Evolutionary conservation across 2,113 vertebrate genomes (phyloP).

Genomic region (Paramisgurnus dabryanus): DNA sequence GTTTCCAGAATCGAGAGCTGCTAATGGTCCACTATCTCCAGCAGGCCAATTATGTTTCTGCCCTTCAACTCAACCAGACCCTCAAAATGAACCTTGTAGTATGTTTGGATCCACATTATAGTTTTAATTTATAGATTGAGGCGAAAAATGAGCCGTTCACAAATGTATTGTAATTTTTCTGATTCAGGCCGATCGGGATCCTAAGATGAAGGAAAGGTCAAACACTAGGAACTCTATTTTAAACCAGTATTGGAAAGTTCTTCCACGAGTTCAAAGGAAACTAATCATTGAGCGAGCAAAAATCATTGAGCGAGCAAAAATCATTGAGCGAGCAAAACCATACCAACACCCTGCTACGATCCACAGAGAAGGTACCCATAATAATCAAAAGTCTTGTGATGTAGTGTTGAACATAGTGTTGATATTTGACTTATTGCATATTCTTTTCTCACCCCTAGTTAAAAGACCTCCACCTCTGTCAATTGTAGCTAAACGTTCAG

Average conservation of each 20-base stretch:
- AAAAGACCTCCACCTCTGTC: constrained; percentile 88
- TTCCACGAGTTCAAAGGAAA: constrained; percentile 88
- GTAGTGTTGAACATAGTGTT: background rate
- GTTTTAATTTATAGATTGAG: too few species aligned
- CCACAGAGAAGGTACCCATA: constrained; percentile 79
- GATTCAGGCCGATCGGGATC: constrained; percentile 83
- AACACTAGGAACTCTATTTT: constrained; percentile 87
- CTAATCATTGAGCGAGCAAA: constrained; percentile 66
- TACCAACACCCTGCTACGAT: constrained; percentile 78
- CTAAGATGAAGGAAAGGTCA: constrained; percentile 82
- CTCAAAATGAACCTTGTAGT: constrained; percentile 82
- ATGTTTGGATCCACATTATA: constrained; percentile 47
- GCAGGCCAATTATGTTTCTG: constrained; percentile 88
- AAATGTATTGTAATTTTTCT: background rate
- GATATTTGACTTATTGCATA: background rate
- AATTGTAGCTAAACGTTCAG: constrained; percentile 78
- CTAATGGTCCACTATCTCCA: constrained; percentile 90
- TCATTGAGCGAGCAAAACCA: constrained; percentile 82
- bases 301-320: too few species aligned
- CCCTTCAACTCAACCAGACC: constrained; percentile 86
- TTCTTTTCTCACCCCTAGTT: constrained; percentile 69
- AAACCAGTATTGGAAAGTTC: constrained; percentile 86
- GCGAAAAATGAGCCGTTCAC: background rate
- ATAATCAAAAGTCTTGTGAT: too few species aligned
- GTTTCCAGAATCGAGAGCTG: constrained; percentile 84